Conservation (phyloP, 2,888 invertebrate species). For the Anorthoa munda region DNA sequence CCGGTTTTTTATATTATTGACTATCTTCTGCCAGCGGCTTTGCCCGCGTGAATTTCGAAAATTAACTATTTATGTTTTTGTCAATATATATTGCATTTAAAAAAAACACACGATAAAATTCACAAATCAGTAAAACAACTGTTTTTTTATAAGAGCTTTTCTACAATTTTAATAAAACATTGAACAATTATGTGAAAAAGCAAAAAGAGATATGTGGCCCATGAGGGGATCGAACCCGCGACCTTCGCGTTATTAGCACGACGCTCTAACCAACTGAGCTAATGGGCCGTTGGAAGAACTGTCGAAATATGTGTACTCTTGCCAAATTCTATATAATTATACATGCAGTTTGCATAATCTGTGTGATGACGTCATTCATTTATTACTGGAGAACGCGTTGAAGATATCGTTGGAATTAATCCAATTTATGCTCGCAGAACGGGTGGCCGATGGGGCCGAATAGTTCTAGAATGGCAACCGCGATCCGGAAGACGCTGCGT, state of each 20-base stretch:
- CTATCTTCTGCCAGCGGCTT: too few relatives aligned
- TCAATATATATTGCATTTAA: too few relatives aligned
- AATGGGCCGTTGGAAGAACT: conserved; percentile 70
- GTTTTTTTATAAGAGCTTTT: background rate
- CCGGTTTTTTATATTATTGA: too few relatives aligned
- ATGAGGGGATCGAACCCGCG: conserved; percentile 87
- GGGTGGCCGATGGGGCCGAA: too few relatives aligned
- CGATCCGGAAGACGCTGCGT: too few relatives aligned
- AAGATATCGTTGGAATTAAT: conserved; percentile 22
- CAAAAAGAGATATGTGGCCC: conserved; percentile 74
- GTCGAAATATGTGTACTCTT: conserved; percentile 56
- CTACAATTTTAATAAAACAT: background rate
- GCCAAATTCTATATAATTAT: conserved; percentile 7
- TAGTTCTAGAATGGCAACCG: too few relatives aligned
- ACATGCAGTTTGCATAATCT: background rate
- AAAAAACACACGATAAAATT: background rate
- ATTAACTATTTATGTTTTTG: too few relatives aligned
- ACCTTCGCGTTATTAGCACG: conserved; percentile 87
- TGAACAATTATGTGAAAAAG: background rate
- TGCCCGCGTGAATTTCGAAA: too few relatives aligned
- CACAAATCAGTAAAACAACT: background rate
- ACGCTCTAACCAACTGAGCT: conserved; percentile 87
- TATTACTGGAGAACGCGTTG: background rate
- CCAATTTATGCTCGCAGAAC: background rate
- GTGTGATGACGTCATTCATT: conserved; percentile 9